Percentiles rank a stretch among this genome's conserved stretches.
Conservation (phyloP, 2,888 invertebrate species). For the Mythimna impura region DNA sequence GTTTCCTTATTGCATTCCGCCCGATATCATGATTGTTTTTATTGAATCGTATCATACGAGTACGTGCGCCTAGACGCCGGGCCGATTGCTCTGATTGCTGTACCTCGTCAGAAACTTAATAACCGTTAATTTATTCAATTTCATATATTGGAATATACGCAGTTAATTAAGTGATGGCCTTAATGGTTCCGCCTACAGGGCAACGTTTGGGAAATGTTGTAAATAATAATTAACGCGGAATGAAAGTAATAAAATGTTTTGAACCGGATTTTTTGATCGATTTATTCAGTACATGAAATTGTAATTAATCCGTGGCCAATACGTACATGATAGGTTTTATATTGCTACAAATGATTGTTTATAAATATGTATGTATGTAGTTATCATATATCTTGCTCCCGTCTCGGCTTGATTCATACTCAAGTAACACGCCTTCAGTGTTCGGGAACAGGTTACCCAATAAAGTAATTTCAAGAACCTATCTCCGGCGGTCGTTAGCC, state of each 20-base stretch:
- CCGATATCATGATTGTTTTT: slow-evolving; percentile 64
- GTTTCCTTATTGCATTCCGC: slow-evolving; percentile 76
- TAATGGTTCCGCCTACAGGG: slow-evolving; percentile 66
- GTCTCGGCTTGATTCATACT: slow-evolving; percentile 80
- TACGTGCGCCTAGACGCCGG: slow-evolving; percentile 35
- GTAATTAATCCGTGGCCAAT: slow-evolving; percentile 68
- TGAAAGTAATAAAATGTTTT: slow-evolving; percentile 65
- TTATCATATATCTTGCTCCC: slow-evolving; percentile 73
- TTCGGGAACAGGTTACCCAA: slow-evolving; percentile 87
- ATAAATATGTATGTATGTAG: slow-evolving; percentile 69
- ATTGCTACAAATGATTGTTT: slow-evolving; percentile 63
- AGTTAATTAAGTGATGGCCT: slow-evolving; percentile 70
- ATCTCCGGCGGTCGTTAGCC: slow-evolving; percentile 84
- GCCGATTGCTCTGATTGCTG: slow-evolving; percentile 38
- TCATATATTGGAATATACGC: slow-evolving; percentile 65
- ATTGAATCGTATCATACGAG: slow-evolving; percentile 55
- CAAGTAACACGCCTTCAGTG: slow-evolving; percentile 81
- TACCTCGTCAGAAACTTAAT: slow-evolving; percentile 49
- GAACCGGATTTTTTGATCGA: slow-evolving; percentile 68
- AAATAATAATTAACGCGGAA: slow-evolving; percentile 67
- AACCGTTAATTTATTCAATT: slow-evolving; percentile 68
- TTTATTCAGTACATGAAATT: slow-evolving; percentile 70
- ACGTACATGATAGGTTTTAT: slow-evolving; percentile 57
- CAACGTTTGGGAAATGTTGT: slow-evolving; percentile 69
- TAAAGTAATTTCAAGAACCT: slow-evolving; percentile 87